Base-by-base conservation (phyloP, 1,140 invertebrate genomes). In the Drosophila watanabei region DNA sequence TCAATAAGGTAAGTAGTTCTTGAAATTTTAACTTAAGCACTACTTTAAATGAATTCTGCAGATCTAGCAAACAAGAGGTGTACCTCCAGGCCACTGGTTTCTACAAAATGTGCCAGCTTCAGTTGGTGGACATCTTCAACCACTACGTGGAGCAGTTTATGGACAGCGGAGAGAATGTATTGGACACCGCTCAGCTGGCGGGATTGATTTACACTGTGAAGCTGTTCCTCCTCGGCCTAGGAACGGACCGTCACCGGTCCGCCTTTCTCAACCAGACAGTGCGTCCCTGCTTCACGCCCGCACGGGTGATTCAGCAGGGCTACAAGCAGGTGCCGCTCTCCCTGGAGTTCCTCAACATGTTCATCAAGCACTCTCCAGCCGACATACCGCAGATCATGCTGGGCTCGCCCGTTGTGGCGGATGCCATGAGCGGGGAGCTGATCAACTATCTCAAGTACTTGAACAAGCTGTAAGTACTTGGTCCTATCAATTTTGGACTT, bases 51-150 rank as follows among this genome's bases (percentile, higher is more conserved):
- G 1, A 10, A 0, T 39, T 46, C 46, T 63, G 14, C 59, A 93
- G 92, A 16, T 93, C 89, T 5, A 66, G 45, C 20, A 93, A 89
- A 28, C 85, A 92, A 18, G 92, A 93, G 45, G 84, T 93, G 7
- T 92, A 93, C 54, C 65, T 93, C 0, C 92, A 93, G 51, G 92
- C 91, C 14, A 91, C 89, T 13, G 92, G 92, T 2, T 93, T 92
- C 73, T 93, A 93, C 51, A 93, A 92, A 68, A 93, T 93, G 92
- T 93, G 92, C 28, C 92, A 93, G 41, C 48, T 93, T 3, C 86
- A 90, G 41, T 33, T 92, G 14, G 79, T 92, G 11, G 92, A 93
- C n/a, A 92, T 93, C 24, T 93, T 92, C n/a, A 85, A 78, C 20
- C 80, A 92, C 32, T 92, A 88, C 24, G 81, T 93, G 20, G 68